These are phyloP conservation scores for Chrosomus eos DNA, from an alignment of 2,797 vertebrate genomes.

Conservation along the genomic window DNA sequence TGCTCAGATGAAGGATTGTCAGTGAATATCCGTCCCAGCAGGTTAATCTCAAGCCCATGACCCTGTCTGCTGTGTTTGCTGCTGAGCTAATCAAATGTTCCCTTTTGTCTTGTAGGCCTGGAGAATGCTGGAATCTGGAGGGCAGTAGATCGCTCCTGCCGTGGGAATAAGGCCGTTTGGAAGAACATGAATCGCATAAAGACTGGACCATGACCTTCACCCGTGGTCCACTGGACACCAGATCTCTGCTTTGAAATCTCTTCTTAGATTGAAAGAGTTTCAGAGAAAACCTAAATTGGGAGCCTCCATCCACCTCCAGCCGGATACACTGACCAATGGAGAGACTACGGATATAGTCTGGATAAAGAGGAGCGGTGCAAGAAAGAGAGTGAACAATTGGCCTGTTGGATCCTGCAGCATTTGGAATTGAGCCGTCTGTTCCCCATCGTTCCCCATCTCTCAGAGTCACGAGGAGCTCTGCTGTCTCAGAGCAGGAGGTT, in stretches of 20 bases:
- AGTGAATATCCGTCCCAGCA: not conserved
- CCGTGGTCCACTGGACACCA: slow-evolving; percentile 55
- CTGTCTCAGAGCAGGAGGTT: not conserved
- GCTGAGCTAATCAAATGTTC: slow-evolving; percentile 44
- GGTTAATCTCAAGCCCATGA: not conserved
- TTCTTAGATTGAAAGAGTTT: not conserved
- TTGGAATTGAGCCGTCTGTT: slow-evolving; percentile 44
- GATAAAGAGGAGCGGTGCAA: slow-evolving; percentile 70
- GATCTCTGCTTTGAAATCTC: slow-evolving; percentile 47
- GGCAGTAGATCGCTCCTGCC: slow-evolving; percentile 54
- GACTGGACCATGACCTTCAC: slow-evolving; percentile 66
- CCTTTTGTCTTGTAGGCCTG: slow-evolving; percentile 67
- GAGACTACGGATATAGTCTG: slow-evolving; percentile 74
- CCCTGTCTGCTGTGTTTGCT: not conserved
- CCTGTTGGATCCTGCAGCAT: slow-evolving; percentile 63
- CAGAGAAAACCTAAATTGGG: not conserved
- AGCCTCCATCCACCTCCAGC: slow-evolving; percentile 49
- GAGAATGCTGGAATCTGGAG: slow-evolving; percentile 50
- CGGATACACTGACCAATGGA: slow-evolving; percentile 75
- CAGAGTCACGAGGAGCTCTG: slow-evolving; percentile 13
- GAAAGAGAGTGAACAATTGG: slow-evolving; percentile 26
- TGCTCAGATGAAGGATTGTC: not conserved
- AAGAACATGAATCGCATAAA: slow-evolving; percentile 50
- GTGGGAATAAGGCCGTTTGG: slow-evolving; percentile 4
- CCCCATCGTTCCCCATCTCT: not conserved